Percentiles rank a stretch among this genome's conserved stretches.
Evolutionary conservation across 2,888 invertebrate genomes (phyloP).

Genomic region (Ptilodon capucinus): DNA sequence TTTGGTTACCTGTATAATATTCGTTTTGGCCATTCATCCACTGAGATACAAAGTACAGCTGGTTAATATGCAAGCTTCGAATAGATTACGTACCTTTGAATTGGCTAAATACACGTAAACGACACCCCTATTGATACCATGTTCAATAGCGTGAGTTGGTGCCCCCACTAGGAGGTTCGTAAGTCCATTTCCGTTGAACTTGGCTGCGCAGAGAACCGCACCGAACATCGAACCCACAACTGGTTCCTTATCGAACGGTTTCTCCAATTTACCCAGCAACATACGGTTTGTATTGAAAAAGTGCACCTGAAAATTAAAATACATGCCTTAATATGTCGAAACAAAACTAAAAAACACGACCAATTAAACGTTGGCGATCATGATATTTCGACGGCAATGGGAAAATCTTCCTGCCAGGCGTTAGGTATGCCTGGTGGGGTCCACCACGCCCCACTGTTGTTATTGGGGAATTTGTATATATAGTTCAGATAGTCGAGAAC

Average conservation of each 20-base stretch:
- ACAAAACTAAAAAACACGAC: too few species aligned
- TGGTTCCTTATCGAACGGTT: not conserved
- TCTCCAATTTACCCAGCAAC: not conserved
- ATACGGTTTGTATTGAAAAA: conserved; percentile 13
- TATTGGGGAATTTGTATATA: too few species aligned
- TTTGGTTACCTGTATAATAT: too few species aligned
- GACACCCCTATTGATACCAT: conserved; percentile 73
- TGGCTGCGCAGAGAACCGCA: conserved; percentile 69
- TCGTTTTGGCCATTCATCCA: too few species aligned
- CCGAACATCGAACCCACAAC: conserved; percentile 84
- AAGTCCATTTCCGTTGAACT: conserved; percentile 60
- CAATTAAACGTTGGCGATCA: too few species aligned
- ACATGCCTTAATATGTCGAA: too few species aligned
- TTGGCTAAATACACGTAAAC: conserved; percentile 74
- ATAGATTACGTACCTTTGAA: conserved; percentile 6
- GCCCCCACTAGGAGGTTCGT: conserved; percentile 84
- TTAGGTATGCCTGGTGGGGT: too few species aligned
- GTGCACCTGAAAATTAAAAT: conserved; percentile 28
- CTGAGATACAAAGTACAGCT: too few species aligned
- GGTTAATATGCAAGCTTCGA: not conserved
- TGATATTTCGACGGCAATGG: too few species aligned
- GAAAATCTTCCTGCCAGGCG: too few species aligned
- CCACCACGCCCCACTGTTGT: too few species aligned
- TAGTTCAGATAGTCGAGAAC: too few species aligned
- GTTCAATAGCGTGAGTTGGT: conserved; percentile 58